These are phyloP conservation scores for Anniella stebbinsi DNA, from an alignment of 2,797 vertebrate species.

Conservation along the genomic window DNA sequence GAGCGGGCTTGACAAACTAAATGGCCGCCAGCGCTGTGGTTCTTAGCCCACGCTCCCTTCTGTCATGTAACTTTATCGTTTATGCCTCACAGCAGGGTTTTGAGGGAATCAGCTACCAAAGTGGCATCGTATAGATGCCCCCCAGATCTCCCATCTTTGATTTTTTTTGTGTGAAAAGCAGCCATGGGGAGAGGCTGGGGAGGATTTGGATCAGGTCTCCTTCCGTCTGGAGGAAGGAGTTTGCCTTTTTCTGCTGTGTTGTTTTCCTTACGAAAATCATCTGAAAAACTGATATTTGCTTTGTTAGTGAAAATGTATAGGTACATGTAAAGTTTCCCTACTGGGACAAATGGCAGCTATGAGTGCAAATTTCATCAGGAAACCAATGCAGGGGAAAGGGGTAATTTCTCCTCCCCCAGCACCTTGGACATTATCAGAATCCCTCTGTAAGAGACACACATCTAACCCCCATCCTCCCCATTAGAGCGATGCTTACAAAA, in stretches of 20 bases:
- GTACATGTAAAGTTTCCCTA: background rate
- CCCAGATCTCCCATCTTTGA: background rate
- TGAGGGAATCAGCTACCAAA: no score
- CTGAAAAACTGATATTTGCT: background rate
- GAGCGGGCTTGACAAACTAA: no score
- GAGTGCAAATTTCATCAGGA: background rate
- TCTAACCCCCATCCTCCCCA: background rate
- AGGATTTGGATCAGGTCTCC: no score
- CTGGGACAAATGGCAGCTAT: no score
- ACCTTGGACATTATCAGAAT: background rate
- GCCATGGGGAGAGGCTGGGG: background rate
- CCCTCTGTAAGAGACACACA: background rate
- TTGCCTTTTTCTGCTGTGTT: background rate
- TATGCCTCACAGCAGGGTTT: no score
- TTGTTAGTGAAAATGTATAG: background rate
- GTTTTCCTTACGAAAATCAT: background rate
- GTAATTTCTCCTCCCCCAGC: background rate
- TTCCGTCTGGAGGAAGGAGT: background rate
- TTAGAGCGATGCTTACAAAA: background rate
- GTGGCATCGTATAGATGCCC: no score
- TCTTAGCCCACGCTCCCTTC: no score
- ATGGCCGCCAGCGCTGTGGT: no score
- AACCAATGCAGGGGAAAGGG: background rate
- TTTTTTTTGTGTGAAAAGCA: background rate
- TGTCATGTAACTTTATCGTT: no score